Evolutionary conservation across 2,888 invertebrate genomes (phyloP).

Genomic region (Drosophila putrida): DNA sequence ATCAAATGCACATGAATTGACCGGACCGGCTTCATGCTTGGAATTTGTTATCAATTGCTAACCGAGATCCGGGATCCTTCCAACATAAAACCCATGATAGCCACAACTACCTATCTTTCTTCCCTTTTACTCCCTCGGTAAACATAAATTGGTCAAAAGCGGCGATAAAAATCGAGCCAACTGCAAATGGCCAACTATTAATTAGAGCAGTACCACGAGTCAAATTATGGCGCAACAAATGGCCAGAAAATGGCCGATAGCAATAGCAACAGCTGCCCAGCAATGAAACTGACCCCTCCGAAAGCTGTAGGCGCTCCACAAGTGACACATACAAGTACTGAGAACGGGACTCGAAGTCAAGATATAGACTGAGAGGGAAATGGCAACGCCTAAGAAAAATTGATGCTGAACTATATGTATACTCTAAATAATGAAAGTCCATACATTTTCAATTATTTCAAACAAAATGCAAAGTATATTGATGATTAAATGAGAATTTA

Average conservation of each 20-base stretch:
- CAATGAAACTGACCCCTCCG: constrained; percentile 39
- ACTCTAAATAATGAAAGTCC: constrained; percentile 4
- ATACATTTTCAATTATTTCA: neutral
- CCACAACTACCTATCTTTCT: neutral
- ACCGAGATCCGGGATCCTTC: constrained; percentile 3
- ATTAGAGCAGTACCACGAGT: constrained; percentile 65
- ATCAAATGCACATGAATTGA: constrained; percentile 70
- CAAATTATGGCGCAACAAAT: constrained; percentile 74
- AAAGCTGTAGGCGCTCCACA: constrained; percentile 40
- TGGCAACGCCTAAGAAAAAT: constrained; percentile 15
- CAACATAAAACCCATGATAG: constrained; percentile 24
- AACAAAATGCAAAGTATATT: neutral
- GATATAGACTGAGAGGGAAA: neutral
- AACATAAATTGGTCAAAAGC: constrained; percentile 68
- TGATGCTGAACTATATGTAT: constrained; percentile 15
- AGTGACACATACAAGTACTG: constrained; percentile 53
- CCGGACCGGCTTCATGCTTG: constrained; percentile 63
- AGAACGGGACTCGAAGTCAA: constrained; percentile 5
- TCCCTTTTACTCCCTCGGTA: neutral
- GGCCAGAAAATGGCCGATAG: constrained; percentile 61
- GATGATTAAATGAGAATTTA: too few species aligned
- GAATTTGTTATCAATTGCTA: constrained; percentile 72
- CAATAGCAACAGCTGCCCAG: constrained; percentile 33
- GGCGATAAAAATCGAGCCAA: constrained; percentile 70
- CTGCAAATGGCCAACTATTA: constrained; percentile 73